Conservation (phyloP, 2,113 vertebrate genomes). For the Notothenia coriiceps region DNA sequence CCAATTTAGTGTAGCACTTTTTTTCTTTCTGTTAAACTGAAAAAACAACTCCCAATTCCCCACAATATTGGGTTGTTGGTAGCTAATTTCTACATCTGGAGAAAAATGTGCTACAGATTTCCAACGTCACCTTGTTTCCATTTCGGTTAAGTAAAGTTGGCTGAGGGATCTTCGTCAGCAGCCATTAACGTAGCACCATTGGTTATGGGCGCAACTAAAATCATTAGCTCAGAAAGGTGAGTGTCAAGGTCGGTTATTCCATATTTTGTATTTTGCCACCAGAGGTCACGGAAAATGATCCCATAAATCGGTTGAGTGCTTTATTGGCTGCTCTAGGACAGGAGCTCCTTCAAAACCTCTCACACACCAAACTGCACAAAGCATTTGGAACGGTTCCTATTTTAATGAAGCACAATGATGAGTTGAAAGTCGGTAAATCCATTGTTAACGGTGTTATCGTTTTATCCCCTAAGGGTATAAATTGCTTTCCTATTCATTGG, state of each 20-base stretch:
- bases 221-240: slow-evolving; percentile 34
- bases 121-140: slow-evolving; percentile 22
- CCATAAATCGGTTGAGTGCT: slow-evolving; percentile 57
- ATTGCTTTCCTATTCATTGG: slow-evolving; percentile 6
- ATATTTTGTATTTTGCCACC: slow-evolving; percentile 49
- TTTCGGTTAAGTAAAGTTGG: slow-evolving; percentile 24
- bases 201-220: slow-evolving; percentile 37
- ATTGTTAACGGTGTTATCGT: slow-evolving; percentile 12
- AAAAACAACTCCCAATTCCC: no score
- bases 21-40: no score
- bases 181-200: slow-evolving; percentile 10
- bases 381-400: slow-evolving; percentile 32
- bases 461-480: slow-evolving; percentile 11
- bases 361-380: slow-evolving; percentile 24
- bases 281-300: slow-evolving; percentile 48
- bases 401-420: slow-evolving; percentile 15
- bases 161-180: slow-evolving; percentile 6
- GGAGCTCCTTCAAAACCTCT: slow-evolving; percentile 43
- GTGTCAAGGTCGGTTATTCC: slow-evolving; percentile 48
- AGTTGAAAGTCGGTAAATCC: not conserved
- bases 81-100: not conserved
- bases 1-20: no score
- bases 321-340: slow-evolving; percentile 58
- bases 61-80: not conserved
- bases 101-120: not conserved